These are phyloP conservation scores for Eupristina koningsbergeri DNA, from an alignment of 1,140 invertebrate genomes.

Conservation along the genomic window DNA sequence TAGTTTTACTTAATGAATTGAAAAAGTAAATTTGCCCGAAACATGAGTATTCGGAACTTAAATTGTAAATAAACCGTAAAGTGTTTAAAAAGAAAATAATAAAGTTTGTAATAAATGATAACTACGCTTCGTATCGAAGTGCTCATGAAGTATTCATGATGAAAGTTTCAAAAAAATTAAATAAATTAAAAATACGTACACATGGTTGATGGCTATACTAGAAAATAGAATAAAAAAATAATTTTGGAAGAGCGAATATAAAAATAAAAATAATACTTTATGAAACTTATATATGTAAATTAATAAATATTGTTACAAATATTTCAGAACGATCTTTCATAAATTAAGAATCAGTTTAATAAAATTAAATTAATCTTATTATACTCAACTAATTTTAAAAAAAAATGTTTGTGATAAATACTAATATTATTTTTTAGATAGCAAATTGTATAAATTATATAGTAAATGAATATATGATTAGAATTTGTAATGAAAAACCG, in stretches of 20 bases:
- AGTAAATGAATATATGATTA: too few species aligned
- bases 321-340: constrained; percentile 24
- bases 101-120: constrained; percentile 41
- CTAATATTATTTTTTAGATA: neutral
- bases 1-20: constrained; percentile 16
- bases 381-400: neutral
- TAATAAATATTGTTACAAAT: constrained; percentile 22
- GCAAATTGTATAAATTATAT: neutral
- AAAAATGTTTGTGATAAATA: too few species aligned
- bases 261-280: constrained; percentile 25
- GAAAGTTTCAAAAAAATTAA: constrained; percentile 31
- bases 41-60: constrained; percentile 37
- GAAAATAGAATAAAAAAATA: constrained; percentile 27
- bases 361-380: neutral
- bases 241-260: constrained; percentile 26
- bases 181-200: constrained; percentile 24
- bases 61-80: constrained; percentile 50
- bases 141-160: constrained; percentile 6
- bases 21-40: constrained; percentile 38
- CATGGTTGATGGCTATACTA: constrained; percentile 11
- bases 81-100: constrained; percentile 35
- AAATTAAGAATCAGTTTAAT: neutral
- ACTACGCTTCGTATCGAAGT: constrained; percentile 51
- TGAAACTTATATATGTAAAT: constrained; percentile 38
- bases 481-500: too few species aligned